These are phyloP conservation scores for Cricetomys ansorgei DNA, from an alignment of 2,113 vertebrate genomes.

Conservation along the genomic window DNA sequence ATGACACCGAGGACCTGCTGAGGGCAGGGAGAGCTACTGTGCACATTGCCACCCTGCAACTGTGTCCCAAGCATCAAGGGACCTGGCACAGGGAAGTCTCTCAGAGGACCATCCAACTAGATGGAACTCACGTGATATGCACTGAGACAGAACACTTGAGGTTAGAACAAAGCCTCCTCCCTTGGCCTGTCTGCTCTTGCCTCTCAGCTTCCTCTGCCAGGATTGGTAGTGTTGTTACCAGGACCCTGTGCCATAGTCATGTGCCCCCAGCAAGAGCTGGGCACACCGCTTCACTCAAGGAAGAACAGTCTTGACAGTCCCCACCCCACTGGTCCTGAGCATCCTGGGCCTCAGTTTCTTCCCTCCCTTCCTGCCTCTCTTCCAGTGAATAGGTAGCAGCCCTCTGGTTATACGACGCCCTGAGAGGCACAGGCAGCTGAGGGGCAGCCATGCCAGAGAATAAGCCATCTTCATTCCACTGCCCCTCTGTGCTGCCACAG, in stretches of 20 bases:
- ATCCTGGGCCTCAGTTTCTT: background rate
- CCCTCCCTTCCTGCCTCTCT: background rate
- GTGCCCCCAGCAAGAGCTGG: background rate
- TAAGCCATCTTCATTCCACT: background rate
- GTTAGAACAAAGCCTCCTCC: background rate
- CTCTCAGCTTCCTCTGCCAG: background rate
- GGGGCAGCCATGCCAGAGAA: background rate
- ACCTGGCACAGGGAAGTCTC: background rate
- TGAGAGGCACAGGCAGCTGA: background rate
- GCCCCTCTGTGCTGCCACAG: background rate
- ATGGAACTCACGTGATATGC: background rate
- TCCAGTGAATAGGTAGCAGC: background rate
- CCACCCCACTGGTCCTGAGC: background rate
- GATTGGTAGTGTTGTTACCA: background rate
- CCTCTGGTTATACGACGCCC: background rate
- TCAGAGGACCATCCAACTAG: background rate
- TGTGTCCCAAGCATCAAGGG: accelerated
- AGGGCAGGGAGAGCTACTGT: background rate
- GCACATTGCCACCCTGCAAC: no score
- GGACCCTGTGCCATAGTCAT: background rate
- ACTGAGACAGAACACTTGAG: background rate
- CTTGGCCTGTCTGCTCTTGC: background rate
- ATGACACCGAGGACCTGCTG: background rate
- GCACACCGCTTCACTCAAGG: background rate
- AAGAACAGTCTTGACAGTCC: no score